A percentile compares a stretch with the other conserved stretches of the same genome.
These are phyloP conservation scores for Metopolophium dirhodum DNA, from an alignment of 1,140 invertebrate genomes.

Conservation along the genomic window DNA sequence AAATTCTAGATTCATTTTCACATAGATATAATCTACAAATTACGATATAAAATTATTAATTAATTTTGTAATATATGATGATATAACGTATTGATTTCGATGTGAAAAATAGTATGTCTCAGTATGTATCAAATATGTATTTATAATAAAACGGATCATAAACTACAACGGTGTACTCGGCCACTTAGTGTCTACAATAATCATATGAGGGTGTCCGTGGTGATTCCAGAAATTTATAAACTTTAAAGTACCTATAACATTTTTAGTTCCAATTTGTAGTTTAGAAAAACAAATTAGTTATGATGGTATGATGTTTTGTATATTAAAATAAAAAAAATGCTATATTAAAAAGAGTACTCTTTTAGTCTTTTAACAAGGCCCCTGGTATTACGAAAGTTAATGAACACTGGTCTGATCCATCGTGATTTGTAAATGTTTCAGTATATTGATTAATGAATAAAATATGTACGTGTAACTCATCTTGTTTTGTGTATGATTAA, in stretches of 20 bases:
- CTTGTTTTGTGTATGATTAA: not conserved
- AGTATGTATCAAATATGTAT: too few species aligned
- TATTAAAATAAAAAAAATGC: not conserved
- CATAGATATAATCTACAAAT: too few species aligned
- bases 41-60: too few species aligned
- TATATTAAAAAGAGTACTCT: not conserved
- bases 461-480: not conserved
- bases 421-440: not conserved
- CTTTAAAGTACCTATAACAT: not conserved
- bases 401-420: not conserved
- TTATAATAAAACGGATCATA: not conserved
- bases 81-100: not conserved
- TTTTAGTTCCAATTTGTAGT: not conserved
- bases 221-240: not conserved
- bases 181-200: not conserved
- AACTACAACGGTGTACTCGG: not conserved
- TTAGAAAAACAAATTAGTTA: not conserved
- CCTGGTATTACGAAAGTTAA: not conserved
- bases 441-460: not conserved
- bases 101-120: not conserved
- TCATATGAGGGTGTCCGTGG: too few species aligned
- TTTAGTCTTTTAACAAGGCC: not conserved
- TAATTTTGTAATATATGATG: too few species aligned
- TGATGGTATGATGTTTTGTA: not conserved
- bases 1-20: not conserved